phyloP scores from a whole-genome alignment of 2,797 vertebrate species.

The Lacerta viridis region DNA sequence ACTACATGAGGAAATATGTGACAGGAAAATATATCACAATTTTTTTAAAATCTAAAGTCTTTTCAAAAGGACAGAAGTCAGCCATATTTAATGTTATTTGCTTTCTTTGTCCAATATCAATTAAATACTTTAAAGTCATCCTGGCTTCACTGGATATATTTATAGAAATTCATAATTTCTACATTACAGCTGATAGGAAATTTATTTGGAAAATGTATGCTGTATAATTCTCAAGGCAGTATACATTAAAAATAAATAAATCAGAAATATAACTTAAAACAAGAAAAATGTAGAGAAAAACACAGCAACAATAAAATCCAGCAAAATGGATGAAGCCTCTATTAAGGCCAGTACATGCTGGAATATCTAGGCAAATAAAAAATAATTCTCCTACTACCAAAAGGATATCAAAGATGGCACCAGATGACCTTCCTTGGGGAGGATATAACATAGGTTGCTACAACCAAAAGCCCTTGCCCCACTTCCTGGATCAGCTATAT shows the following conservation, averaged over 20 bases:
- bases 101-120: conserved; percentile 29
- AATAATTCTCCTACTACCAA: neutral
- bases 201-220: neutral
- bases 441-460: neutral
- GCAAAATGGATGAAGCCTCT: neutral
- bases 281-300: neutral
- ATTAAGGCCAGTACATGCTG: neutral
- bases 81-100: conserved; percentile 6
- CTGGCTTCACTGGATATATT: neutral
- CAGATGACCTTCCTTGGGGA: neutral
- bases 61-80: conserved; percentile 34
- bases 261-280: neutral
- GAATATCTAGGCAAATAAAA: neutral
- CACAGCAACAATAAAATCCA: neutral
- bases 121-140: neutral
- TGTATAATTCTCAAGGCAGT: neutral
- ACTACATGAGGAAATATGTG: neutral
- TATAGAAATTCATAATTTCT: neutral
- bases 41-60: neutral
- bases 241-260: neutral
- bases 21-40: neutral
- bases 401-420: neutral
- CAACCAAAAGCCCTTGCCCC: neutral
- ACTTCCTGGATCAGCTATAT: neutral
- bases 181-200: neutral